A percentile compares a stretch with the other conserved stretches of the same genome.
Conservation (phyloP, 2,113 vertebrate genomes). For the Epinephelus moara region DNA sequence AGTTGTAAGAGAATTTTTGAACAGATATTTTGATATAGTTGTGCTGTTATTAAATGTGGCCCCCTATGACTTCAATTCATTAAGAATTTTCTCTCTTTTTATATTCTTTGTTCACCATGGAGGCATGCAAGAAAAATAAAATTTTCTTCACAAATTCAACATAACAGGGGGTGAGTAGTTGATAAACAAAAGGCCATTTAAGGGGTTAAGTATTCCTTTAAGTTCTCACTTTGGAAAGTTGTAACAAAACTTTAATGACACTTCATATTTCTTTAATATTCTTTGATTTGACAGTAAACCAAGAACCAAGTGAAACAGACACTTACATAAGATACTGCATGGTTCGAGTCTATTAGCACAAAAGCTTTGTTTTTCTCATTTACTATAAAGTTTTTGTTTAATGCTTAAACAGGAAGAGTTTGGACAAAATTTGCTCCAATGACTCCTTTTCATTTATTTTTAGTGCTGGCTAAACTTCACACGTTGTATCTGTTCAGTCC, state of each 20-base stretch:
- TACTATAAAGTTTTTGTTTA: not conserved
- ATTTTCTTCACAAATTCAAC: too few relatives aligned
- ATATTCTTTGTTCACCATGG: too few relatives aligned
- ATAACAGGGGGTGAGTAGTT: too few relatives aligned
- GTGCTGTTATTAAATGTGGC: too few relatives aligned
- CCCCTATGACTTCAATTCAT: too few relatives aligned
- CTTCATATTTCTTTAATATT: not conserved
- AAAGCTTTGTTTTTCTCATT: not conserved
- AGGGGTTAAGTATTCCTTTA: too few relatives aligned
- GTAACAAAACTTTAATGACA: conserved; percentile 10
- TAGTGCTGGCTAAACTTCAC: not conserved
- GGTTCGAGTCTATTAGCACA: not conserved
- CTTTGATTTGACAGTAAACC: conserved; percentile 13
- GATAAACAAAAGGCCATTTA: too few relatives aligned
- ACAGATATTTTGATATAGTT: too few relatives aligned
- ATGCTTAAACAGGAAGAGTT: not conserved
- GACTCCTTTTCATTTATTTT: not conserved
- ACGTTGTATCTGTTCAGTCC: not conserved
- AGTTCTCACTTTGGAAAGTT: conserved; percentile 25
- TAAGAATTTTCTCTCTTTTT: too few relatives aligned
- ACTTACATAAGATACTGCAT: not conserved
- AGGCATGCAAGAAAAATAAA: too few relatives aligned
- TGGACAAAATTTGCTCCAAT: not conserved
- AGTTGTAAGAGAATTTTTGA: too few relatives aligned
- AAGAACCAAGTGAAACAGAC: conserved; percentile 18